phyloP scores from a whole-genome alignment of 2,888 invertebrate genomes.

The Troilus luridus region DNA sequence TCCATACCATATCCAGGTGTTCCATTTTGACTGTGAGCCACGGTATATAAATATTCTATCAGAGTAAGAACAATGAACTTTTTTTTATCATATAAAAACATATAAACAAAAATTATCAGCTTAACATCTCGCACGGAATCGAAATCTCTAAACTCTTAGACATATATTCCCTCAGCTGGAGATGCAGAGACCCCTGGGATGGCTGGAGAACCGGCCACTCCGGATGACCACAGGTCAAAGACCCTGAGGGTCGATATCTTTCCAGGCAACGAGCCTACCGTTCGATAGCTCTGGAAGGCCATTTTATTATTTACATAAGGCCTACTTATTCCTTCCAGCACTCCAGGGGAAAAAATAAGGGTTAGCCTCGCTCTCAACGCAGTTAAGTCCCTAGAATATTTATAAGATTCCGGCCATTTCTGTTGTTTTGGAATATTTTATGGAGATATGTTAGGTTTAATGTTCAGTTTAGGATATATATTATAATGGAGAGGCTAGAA shows the following conservation, averaged over 20 bases:
- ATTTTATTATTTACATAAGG: slow-evolving; percentile 28
- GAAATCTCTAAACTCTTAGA: no score
- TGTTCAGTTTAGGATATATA: neutral
- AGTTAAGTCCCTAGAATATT: neutral
- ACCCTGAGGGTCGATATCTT: slow-evolving; percentile 43
- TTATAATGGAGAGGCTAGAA: neutral
- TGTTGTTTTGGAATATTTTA: neutral
- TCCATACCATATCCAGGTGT: no score
- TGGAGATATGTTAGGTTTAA: neutral
- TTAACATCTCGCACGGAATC: no score
- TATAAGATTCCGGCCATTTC: neutral
- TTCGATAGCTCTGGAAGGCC: slow-evolving; percentile 41
- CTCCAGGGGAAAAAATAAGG: neutral
- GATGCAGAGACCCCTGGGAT: no score
- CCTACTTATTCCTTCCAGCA: neutral
- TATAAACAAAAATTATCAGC: no score
- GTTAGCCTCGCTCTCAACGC: neutral
- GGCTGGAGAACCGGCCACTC: slow-evolving; percentile 2
- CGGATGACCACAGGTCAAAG: slow-evolving; percentile 38
- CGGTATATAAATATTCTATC: no score
- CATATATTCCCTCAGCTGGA: no score
- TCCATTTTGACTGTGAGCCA: no score
- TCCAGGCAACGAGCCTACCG: slow-evolving; percentile 5
- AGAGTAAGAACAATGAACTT: no score
- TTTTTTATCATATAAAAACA: no score